These are phyloP conservation scores for Pelecanus crispus DNA, from an alignment of 2,113 vertebrate genomes.

Conservation along the genomic window DNA sequence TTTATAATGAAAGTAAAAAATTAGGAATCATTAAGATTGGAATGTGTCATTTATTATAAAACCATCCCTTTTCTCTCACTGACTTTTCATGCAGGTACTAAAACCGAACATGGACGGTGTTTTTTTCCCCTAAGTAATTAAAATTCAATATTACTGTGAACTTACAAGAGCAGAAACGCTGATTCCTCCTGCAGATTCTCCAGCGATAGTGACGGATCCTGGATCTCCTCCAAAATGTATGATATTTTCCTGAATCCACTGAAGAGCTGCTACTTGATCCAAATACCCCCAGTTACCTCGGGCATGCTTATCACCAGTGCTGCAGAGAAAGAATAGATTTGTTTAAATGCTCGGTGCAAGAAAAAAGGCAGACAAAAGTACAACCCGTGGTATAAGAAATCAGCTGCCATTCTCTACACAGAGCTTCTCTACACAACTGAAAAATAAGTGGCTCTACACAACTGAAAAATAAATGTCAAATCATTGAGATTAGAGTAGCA, in stretches of 20 bases:
- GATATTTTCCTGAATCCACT: constrained; percentile 87
- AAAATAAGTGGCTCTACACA: background rate
- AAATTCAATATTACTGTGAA: background rate
- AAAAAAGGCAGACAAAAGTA: background rate
- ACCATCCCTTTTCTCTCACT: background rate
- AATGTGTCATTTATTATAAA: background rate
- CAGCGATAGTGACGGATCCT: constrained; percentile 82
- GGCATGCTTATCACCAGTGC: constrained; percentile 83
- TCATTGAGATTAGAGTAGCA: background rate
- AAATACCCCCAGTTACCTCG: constrained; percentile 84
- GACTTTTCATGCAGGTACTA: background rate
- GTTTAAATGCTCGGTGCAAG: background rate
- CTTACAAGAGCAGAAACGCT: constrained; percentile 83
- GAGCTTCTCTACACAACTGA: background rate
- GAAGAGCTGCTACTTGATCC: constrained; percentile 86
- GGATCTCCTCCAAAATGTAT: constrained; percentile 84
- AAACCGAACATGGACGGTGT: background rate
- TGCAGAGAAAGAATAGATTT: constrained; percentile 13
- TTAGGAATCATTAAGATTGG: too few species aligned
- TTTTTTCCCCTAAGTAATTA: background rate
- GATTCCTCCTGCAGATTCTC: constrained; percentile 83
- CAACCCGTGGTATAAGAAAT: background rate
- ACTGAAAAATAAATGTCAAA: background rate
- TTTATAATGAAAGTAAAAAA: too few species aligned
- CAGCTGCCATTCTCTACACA: background rate